Percentiles rank a stretch among this genome's conserved stretches.
phyloP scores from a whole-genome alignment of 2,888 invertebrate species.

The Microctonus brassicae region DNA sequence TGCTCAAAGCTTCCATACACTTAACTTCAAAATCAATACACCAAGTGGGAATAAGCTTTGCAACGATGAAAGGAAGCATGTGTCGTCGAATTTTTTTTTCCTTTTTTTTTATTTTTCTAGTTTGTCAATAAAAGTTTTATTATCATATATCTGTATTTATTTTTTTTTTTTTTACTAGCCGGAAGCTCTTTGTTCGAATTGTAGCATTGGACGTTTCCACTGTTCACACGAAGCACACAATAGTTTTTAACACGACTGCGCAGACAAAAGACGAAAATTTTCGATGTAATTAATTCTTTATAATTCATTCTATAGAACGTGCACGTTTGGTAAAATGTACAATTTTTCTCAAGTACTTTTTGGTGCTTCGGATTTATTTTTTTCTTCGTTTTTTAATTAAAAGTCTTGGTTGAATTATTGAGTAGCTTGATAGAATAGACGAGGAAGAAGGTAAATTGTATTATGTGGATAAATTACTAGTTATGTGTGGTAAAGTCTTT shows the following conservation, averaged over 20 bases:
- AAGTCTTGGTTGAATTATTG: background rate
- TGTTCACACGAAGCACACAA: background rate
- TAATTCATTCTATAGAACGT: background rate
- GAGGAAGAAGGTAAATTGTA: background rate
- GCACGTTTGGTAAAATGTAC: background rate
- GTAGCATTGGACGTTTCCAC: too few relatives aligned
- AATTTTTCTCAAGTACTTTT: background rate
- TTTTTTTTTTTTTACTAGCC: background rate
- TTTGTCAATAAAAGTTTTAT: background rate
- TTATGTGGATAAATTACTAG: background rate
- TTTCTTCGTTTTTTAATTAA: background rate
- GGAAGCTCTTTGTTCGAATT: constrained; percentile 5
- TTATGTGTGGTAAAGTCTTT: too few relatives aligned
- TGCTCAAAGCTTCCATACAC: constrained; percentile 38
- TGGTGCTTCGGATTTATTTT: background rate
- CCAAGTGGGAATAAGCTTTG: constrained; percentile 43
- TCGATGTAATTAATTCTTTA: background rate
- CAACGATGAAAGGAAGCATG: constrained; percentile 36
- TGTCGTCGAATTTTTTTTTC: constrained; percentile 35
- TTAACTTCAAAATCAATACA: constrained; percentile 46
- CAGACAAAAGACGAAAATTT: background rate
- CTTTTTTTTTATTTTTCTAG: background rate
- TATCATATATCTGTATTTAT: background rate
- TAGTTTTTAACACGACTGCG: background rate
- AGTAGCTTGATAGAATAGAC: background rate